phyloP scores from a whole-genome alignment of 53 echinoderm and acorn worm species.

The Paracentrotus lividus region DNA sequence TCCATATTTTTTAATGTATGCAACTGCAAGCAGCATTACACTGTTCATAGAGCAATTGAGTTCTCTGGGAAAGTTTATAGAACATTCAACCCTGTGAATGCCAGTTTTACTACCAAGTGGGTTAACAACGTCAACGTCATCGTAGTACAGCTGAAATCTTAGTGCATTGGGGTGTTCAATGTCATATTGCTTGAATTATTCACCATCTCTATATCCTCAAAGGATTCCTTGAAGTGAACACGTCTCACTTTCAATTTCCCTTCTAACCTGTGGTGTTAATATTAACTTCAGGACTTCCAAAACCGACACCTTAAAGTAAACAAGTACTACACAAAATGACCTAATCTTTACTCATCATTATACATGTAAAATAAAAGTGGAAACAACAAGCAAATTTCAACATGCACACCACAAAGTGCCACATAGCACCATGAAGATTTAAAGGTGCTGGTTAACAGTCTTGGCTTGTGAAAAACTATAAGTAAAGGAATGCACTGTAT shows the following conservation, averaged over 20 bases:
- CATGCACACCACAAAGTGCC: too few relatives aligned
- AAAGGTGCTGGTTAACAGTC: too few relatives aligned
- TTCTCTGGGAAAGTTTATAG: slow-evolving; percentile 71
- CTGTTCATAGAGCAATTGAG: slow-evolving; percentile 71
- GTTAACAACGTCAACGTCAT: slow-evolving; percentile 70
- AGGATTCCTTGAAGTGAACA: slow-evolving; percentile 15
- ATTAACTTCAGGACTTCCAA: slow-evolving; percentile 68
- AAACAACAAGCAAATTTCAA: too few relatives aligned
- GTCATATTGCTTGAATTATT: slow-evolving; percentile 70
- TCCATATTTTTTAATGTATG: too few relatives aligned
- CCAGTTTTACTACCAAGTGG: slow-evolving; percentile 65
- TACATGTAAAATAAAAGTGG: too few relatives aligned
- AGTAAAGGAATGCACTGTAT: too few relatives aligned
- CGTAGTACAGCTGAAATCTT: slow-evolving; percentile 69
- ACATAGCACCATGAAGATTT: too few relatives aligned
- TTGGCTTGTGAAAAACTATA: too few relatives aligned
- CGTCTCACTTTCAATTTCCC: slow-evolving; percentile 64
- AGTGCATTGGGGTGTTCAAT: slow-evolving; percentile 70
- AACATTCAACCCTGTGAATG: slow-evolving; percentile 61
- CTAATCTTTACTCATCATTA: too few relatives aligned
- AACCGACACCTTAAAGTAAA: too few relatives aligned
- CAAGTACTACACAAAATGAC: too few relatives aligned
- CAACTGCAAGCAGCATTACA: slow-evolving; percentile 71
- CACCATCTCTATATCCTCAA: slow-evolving; percentile 71
- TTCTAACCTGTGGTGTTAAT: slow-evolving; percentile 15